phyloP scores from a whole-genome alignment of 2,888 invertebrate genomes.

The Cryptops parisi region DNA sequence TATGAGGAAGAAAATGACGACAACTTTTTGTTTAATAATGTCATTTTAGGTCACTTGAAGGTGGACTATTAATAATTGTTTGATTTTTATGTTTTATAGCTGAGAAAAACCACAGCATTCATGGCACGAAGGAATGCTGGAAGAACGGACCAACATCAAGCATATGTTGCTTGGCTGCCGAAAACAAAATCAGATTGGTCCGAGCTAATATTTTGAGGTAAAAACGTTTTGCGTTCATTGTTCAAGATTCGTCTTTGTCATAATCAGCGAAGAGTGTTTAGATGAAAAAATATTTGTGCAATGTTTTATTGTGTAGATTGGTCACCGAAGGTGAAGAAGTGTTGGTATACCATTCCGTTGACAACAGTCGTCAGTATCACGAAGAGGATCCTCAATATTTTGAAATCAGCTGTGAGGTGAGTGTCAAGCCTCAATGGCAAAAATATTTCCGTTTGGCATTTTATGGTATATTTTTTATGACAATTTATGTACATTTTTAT shows the following conservation, averaged over 20 bases:
- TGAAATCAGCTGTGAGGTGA: conserved; percentile 48
- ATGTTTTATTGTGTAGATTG: conserved; percentile 33
- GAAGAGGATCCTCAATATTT: conserved; percentile 60
- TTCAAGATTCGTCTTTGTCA: too few species aligned
- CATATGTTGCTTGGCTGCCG: conserved; percentile 47
- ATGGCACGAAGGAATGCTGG: conserved; percentile 56
- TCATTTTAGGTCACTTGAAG: too few species aligned
- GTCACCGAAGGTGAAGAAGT: conserved; percentile 46
- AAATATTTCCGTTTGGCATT: too few species aligned
- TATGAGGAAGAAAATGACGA: too few species aligned
- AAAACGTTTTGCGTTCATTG: too few species aligned
- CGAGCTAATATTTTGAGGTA: conserved; percentile 26
- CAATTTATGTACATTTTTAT: conserved; percentile 4
- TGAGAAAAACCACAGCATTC: conserved; percentile 54
- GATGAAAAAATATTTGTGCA: background rate
- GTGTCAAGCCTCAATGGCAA: background rate
- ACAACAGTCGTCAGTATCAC: conserved; percentile 75
- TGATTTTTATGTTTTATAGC: conserved; percentile 26
- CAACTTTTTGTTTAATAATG: too few species aligned
- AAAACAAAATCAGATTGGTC: conserved; percentile 45
- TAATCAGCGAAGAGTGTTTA: too few species aligned
- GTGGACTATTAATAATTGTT: conserved; percentile 8
- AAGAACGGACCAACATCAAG: conserved; percentile 46
- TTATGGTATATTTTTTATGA: background rate
- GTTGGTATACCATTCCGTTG: conserved; percentile 62